Base-by-base conservation (phyloP, 2,113 vertebrate species). In the Lepisosteus osseus region DNA sequence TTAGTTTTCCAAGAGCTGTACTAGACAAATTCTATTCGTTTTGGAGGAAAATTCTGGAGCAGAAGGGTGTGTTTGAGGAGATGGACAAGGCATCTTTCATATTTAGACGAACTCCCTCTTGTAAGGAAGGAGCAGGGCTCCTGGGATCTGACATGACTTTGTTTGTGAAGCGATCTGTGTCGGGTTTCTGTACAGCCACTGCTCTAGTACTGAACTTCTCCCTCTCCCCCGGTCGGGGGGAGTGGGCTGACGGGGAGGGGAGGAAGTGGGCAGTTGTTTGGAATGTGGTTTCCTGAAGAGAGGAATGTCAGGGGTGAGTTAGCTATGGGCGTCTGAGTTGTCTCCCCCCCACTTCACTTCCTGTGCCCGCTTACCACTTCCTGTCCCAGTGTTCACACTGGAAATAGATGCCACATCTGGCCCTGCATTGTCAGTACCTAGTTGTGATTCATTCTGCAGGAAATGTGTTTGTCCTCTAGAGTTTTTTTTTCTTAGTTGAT, bases 201-300 rank as follows among this genome's bases (percentile, higher is more conserved):
- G 29, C 29, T 29, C 29, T 29, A 29, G 29, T 29, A 2, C 29
- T 29, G 29, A 29, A 29, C 29, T 29, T 29, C 29, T 29, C 29
- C 29, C 29, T 29, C 29, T 29, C 29, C 29, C 29, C 29, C 29
- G 29, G 29, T 29, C 29, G 29, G 29, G 29, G 67, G 75, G 51
- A 45, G 13, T 8, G 64, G 12, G 17, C n/a, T 68, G 7, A n/a
- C 45, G 40, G 70, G 61, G 68, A 65, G 56, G 47, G 57, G 65
- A 79, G 82, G 77, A 81, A 83, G 78, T 83, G 72, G 79, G 77
- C 73, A 67, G 71, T 77, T 87, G 83, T 88, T 89, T 86, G 79
- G 76, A 84, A 73, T 83, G 78, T 74, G 78, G 79, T 81, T 88
- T 88, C 84, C 83, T 86, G 82, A 74, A 17, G 74, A 75, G 68